phyloP scores from a whole-genome alignment of 2,888 invertebrate genomes.

The Oeneis ivallda region DNA sequence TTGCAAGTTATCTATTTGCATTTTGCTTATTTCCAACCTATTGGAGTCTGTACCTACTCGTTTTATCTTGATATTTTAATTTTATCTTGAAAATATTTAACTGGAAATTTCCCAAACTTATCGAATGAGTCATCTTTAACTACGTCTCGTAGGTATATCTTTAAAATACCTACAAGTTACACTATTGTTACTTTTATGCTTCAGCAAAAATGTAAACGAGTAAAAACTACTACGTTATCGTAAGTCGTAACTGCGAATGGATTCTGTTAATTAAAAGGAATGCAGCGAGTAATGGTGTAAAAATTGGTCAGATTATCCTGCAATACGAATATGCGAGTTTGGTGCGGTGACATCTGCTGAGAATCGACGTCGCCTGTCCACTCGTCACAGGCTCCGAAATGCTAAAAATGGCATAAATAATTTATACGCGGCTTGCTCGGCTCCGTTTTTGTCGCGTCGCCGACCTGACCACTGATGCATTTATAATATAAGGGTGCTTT shows the following conservation, averaged over 20 bases:
- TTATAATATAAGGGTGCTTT: conserved; percentile 82
- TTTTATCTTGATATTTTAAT: conserved; percentile 15
- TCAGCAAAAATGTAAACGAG: conserved; percentile 16
- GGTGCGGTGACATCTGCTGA: conserved; percentile 43
- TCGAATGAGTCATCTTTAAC: conserved; percentile 11
- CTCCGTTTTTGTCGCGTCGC: conserved; percentile 73
- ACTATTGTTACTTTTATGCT: conserved; percentile 9
- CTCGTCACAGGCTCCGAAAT: conserved; percentile 72
- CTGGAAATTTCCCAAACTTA: conserved; percentile 5
- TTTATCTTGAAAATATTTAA: conserved; percentile 17
- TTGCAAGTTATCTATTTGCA: conserved; percentile 18
- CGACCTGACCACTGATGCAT: conserved; percentile 81
- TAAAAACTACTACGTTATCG: conserved; percentile 26
- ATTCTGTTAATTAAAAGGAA: conserved; percentile 35
- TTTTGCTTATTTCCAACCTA: conserved; percentile 16
- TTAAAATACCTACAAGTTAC: not conserved
- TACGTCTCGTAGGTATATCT: not conserved
- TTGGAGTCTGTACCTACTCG: not conserved
- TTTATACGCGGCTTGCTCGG: conserved; percentile 74
- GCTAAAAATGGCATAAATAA: conserved; percentile 82
- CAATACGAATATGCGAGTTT: conserved; percentile 29
- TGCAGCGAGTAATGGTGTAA: conserved; percentile 35
- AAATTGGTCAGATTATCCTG: conserved; percentile 35
- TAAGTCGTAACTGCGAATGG: conserved; percentile 24
- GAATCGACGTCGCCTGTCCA: conserved; percentile 51